Conservation (phyloP, 2,888 invertebrate species). For the Andricus quercusramuli region DNA sequence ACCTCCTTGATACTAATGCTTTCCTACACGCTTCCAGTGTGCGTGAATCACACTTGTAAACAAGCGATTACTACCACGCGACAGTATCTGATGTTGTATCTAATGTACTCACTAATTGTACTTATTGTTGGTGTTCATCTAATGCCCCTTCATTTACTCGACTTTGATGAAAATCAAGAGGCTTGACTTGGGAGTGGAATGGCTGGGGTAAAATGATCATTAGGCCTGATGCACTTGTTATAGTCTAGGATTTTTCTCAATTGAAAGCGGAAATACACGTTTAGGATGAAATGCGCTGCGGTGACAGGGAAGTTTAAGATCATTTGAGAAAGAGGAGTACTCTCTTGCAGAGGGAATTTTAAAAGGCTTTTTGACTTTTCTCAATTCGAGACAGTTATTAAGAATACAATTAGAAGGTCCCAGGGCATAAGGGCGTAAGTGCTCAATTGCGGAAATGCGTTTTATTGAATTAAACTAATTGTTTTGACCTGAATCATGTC, state of each 20-base stretch:
- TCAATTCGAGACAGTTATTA: too few species aligned
- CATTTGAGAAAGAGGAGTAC: background rate
- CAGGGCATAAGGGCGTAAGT: too few species aligned
- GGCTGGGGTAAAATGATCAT: conserved; percentile 37
- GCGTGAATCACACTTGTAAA: conserved; percentile 57
- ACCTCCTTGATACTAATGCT: background rate
- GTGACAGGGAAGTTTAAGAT: background rate
- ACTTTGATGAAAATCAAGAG: conserved; percentile 34
- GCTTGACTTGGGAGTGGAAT: conserved; percentile 31
- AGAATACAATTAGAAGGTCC: too few species aligned
- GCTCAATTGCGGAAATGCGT: too few species aligned
- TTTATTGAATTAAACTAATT: too few species aligned
- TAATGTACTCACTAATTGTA: conserved; percentile 24
- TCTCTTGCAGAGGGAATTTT: background rate
- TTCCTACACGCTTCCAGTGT: conserved; percentile 29
- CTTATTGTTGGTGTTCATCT: background rate
- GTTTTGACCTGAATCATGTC: too few species aligned
- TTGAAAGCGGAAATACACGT: conserved; percentile 34
- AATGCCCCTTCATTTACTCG: conserved; percentile 21
- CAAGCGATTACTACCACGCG: conserved; percentile 47
- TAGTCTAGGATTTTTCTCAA: conserved; percentile 26
- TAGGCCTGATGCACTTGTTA: conserved; percentile 32
- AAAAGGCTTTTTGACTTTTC: too few species aligned
- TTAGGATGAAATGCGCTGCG: background rate
- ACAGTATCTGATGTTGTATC: conserved; percentile 39